Percentiles rank a stretch among this genome's conserved stretches.
Conservation (phyloP, 1,140 invertebrate species). For the Nephotettix cincticeps region DNA sequence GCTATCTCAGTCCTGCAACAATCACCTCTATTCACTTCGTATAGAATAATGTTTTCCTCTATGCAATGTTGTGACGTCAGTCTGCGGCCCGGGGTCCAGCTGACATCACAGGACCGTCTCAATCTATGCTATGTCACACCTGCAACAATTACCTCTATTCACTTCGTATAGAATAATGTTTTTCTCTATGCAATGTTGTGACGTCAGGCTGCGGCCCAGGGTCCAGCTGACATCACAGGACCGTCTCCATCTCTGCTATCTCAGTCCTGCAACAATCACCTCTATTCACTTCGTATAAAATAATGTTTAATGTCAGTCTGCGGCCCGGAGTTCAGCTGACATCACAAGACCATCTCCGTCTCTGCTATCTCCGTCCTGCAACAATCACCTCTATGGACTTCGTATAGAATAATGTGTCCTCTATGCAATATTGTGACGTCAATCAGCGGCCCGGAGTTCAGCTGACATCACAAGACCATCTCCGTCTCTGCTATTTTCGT, state of each 20-base stretch:
- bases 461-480: conserved; percentile 35
- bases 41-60: no score
- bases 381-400: conserved; percentile 47
- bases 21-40: conserved; percentile 41
- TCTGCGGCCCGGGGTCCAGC: conserved; percentile 4
- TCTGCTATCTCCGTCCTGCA: conserved; percentile 73
- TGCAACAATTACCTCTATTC: conserved; percentile 50
- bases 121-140: conserved; percentile 79
- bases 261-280: conserved; percentile 61
- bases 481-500: conserved; percentile 51
- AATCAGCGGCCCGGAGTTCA: not conserved
- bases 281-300: no score
- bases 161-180: no score
- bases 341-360: conserved; percentile 89
- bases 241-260: conserved; percentile 85
- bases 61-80: no score
- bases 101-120: conserved; percentile 82
- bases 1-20: conserved; percentile 71
- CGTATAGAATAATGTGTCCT: no score
- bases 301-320: no score
- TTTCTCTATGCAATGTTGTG: no score
- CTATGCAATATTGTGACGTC: not conserved
- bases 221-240: conserved; percentile 65
- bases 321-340: conserved; percentile 31
- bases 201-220: not conserved